Conservation (phyloP, 2,113 vertebrate genomes). For the Siniperca chuatsi region DNA sequence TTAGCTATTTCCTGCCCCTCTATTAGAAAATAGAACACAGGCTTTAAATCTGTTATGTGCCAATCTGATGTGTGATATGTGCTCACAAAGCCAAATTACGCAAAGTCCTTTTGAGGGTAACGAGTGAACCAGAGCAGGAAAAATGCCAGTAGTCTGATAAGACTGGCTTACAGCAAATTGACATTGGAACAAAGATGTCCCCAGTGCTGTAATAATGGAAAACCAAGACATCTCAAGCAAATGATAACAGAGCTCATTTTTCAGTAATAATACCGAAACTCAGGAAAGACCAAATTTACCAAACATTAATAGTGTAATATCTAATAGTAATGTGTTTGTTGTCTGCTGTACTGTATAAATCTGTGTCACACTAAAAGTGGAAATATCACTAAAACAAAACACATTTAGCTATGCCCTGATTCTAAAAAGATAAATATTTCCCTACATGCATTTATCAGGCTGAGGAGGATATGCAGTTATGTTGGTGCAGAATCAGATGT, state of each 20-base stretch:
- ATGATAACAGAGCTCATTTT: conserved; percentile 38
- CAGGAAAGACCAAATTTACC: conserved; percentile 13
- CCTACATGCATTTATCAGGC: conserved; percentile 8
- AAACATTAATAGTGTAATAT: not conserved
- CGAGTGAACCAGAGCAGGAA: conserved; percentile 13
- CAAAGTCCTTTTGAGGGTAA: conserved; percentile 43
- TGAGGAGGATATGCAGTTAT: not conserved
- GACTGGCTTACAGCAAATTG: conserved; percentile 49
- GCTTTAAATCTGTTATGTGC: conserved; percentile 40
- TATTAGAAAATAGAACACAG: conserved; percentile 15
- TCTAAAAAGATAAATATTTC: conserved; percentile 2
- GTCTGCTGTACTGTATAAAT: not conserved
- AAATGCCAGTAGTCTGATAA: conserved; percentile 42
- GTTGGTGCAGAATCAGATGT: not conserved
- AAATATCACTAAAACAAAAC: not conserved
- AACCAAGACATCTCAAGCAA: conserved; percentile 33
- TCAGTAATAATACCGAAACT: not conserved
- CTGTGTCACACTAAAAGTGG: not conserved
- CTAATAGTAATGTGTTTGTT: not conserved
- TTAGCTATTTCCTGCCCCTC: not conserved
- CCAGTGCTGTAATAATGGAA: conserved; percentile 27
- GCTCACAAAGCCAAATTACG: conserved; percentile 45
- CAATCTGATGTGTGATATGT: conserved; percentile 48
- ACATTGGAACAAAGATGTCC: conserved; percentile 57
- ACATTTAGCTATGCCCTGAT: conserved; percentile 4